Conservation (phyloP, 2,888 invertebrate species). For the Xanthorhoe spadicearia region DNA sequence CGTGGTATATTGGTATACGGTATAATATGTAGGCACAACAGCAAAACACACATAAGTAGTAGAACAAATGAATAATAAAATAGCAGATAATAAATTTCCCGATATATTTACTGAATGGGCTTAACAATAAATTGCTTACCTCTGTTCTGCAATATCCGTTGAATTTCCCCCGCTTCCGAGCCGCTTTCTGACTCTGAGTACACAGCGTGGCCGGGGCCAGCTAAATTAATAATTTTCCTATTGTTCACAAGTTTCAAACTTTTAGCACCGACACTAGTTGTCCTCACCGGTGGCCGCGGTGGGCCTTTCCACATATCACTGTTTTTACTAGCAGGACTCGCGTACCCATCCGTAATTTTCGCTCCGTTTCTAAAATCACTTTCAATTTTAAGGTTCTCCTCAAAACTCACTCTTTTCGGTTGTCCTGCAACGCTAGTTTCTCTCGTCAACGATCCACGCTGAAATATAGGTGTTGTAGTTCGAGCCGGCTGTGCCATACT, state of each 20-base stretch:
- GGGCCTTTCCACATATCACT: conserved; percentile 53
- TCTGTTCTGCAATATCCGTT: conserved; percentile 82
- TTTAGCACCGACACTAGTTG: conserved; percentile 66
- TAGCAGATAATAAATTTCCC: neutral
- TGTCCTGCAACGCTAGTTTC: conserved; percentile 47
- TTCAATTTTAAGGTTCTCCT: conserved; percentile 52
- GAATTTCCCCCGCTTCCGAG: conserved; percentile 89
- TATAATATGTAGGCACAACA: too few species aligned
- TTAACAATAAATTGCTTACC: conserved; percentile 18
- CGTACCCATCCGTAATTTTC: conserved; percentile 47
- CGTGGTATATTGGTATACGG: too few species aligned
- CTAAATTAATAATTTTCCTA: conserved; percentile 49
- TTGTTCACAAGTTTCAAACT: conserved; percentile 50
- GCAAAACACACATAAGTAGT: too few species aligned
- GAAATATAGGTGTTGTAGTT: conserved; percentile 51
- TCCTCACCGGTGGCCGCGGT: conserved; percentile 70
- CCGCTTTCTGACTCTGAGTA: conserved; percentile 88
- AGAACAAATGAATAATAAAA: too few species aligned
- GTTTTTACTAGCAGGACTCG: conserved; percentile 45
- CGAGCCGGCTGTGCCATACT: conserved; percentile 45
- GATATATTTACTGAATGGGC: neutral
- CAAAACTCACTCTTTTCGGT: conserved; percentile 69
- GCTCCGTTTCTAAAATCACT: conserved; percentile 41
- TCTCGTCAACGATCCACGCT: conserved; percentile 55
- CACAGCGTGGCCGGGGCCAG: conserved; percentile 53